Percentiles rank a stretch among this genome's conserved stretches.
phyloP scores from a whole-genome alignment of 2,888 invertebrate genomes.

The Tyria jacobaeae region DNA sequence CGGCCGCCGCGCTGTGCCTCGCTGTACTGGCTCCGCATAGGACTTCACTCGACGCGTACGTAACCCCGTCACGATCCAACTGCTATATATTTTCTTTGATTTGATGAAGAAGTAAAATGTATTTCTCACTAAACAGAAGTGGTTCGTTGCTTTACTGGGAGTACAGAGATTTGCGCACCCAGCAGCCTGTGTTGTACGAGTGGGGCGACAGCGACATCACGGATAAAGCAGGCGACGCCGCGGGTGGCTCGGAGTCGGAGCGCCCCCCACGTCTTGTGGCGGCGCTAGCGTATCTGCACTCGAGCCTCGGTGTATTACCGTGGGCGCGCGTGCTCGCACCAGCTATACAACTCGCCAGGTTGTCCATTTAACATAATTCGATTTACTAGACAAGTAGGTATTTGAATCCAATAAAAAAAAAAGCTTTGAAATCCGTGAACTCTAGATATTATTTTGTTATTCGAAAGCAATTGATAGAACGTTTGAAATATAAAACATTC shows the following conservation, averaged over 20 bases:
- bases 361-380: neutral
- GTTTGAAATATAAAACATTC: neutral
- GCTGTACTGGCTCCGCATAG: slow-evolving; percentile 90
- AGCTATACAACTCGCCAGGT: slow-evolving; percentile 69
- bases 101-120: too few species aligned
- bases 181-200: slow-evolving; percentile 70
- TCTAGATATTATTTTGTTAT: too few species aligned
- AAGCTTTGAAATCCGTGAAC: too few species aligned
- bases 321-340: slow-evolving; percentile 70
- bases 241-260: slow-evolving; percentile 19
- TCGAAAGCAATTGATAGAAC: too few species aligned
- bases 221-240: neutral
- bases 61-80: too few species aligned
- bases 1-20: slow-evolving; percentile 91
- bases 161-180: slow-evolving; percentile 82
- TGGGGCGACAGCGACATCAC: slow-evolving; percentile 64
- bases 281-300: slow-evolving; percentile 71
- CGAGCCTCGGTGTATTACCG: slow-evolving; percentile 63
- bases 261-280: slow-evolving; percentile 67
- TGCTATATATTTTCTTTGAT: too few species aligned
- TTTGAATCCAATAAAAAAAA: too few species aligned
- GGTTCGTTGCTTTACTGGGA: slow-evolving; percentile 91
- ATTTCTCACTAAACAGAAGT: slow-evolving; percentile 81
- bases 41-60: slow-evolving; percentile 92
- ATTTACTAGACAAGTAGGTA: neutral